Evolutionary conservation across 2,113 vertebrate genomes (phyloP).

Genomic region (Gobius niger): DNA sequence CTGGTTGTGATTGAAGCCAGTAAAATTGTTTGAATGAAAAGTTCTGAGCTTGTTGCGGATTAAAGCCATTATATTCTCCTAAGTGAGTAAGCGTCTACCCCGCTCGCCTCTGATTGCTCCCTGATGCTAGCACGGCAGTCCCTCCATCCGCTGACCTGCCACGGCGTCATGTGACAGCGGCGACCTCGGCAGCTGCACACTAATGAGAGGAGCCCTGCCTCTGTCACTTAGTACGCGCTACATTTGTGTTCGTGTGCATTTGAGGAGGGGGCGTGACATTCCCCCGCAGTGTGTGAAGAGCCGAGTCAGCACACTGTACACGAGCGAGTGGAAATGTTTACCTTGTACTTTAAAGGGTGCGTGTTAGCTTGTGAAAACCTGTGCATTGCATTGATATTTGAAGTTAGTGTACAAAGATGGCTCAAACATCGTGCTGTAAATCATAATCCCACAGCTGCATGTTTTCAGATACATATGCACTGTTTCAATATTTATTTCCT

Average conservation of each 20-base stretch:
- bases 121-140: constrained; percentile 42
- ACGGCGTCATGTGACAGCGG: constrained; percentile 21
- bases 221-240: constrained; percentile 21
- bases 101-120: constrained; percentile 45
- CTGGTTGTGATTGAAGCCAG: neutral
- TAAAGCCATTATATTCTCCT: constrained; percentile 19
- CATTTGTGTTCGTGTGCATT: constrained; percentile 33
- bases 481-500: too few species aligned
- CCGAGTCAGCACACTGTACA: constrained; percentile 55
- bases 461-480: too few species aligned
- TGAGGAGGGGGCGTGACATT: constrained; percentile 58
- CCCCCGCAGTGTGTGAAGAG: constrained; percentile 55
- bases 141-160: constrained; percentile 36
- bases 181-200: constrained; percentile 39
- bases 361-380: too few species aligned
- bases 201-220: constrained; percentile 63
- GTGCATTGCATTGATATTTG: too few species aligned
- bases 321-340: neutral
- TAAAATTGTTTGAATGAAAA: neutral
- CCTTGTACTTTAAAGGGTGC: neutral
- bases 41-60: constrained; percentile 3
- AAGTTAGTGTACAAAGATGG: too few species aligned
- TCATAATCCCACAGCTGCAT: too few species aligned
- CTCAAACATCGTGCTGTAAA: too few species aligned
- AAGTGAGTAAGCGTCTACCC: neutral